Evolutionary conservation across 2,113 vertebrate genomes (phyloP), one percentile per base, ranked within the genome.

Genomic region (western clawed frog (Xenopus tropicalis)): DNA sequence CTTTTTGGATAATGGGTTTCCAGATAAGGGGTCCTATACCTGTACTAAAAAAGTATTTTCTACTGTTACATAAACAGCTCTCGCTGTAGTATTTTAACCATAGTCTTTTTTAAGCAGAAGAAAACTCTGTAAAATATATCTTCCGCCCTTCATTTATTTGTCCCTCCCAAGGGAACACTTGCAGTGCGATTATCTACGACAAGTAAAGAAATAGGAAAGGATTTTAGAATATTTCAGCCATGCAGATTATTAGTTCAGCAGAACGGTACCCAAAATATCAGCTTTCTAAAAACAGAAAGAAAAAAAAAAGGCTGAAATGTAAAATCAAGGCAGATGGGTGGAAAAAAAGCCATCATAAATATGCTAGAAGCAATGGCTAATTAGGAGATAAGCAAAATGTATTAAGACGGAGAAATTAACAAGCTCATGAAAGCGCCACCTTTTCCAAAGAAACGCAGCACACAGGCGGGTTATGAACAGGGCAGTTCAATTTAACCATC

Each of bases 361-460:
- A 77, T 73, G 66, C 74, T 74, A 70, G 69, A 58, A 84, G 68
- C 42, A 70, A 54, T 44, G 14, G 51, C 74, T 85, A 83, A 85
- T 81, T 82, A 84, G 79, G 78, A 79, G 82, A 81, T 82, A 83
- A 79, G 65, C 59, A 69, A 78, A 84, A 82, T 48, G 17, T 48
- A 78, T 80, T 77, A 83, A 80, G 46, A 71, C 24, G 70, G 52
- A 70, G 79, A 83, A 85, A 83, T 83, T 72, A 80, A 85, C 61
- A 76, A 83, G 63, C 68, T 83, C 20, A 79, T 79, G 83, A 80
- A 77, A 80, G 67, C 67, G 78, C 29, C 19, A 24, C 17, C 63
- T 79, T 77, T 80, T 56, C 78, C 72, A 80, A 79, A 84, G 24
- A 72, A 42, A n/a, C 78, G 52, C 24, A 48, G 0, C 70, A 65